Conservation (phyloP, 1,140 invertebrate genomes). For the Latrodectus geometricus region DNA sequence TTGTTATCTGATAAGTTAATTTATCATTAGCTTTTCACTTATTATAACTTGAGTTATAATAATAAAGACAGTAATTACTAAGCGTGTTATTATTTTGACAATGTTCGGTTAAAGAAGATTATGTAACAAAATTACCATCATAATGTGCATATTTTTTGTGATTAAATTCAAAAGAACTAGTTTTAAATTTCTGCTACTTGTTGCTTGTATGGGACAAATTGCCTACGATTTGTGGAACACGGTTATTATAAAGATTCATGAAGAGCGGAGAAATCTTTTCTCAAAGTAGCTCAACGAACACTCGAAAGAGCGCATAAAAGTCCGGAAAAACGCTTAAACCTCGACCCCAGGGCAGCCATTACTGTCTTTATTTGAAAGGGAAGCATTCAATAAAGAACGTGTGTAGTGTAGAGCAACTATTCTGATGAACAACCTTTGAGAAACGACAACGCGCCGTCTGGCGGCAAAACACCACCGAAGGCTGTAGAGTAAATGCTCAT, state of each 20-base stretch:
- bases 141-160: too few relatives aligned
- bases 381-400: conserved; percentile 55
- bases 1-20: too few relatives aligned
- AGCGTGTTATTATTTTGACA: too few relatives aligned
- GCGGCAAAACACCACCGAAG: conserved; percentile 11
- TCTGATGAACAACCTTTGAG: conserved; percentile 37
- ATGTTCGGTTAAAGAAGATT: too few relatives aligned
- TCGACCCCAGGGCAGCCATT: conserved; percentile 50
- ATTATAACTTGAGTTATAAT: too few relatives aligned
- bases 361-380: conserved; percentile 57
- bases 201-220: conserved; percentile 22
- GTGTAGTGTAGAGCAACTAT: conserved; percentile 16
- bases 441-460: conserved; percentile 31
- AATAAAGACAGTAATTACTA: too few relatives aligned
- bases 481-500: conserved; percentile 11
- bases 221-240: conserved; percentile 6
- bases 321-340: conserved; percentile 57
- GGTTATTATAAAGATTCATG: conserved; percentile 34
- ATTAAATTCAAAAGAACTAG: too few relatives aligned
- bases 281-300: conserved; percentile 30
- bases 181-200: conserved; percentile 1
- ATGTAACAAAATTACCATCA: too few relatives aligned
- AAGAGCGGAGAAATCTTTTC: conserved; percentile 17
- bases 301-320: conserved; percentile 51
- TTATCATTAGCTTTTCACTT: too few relatives aligned